Conservation (phyloP, 2,888 invertebrate genomes). For the Lasioglossum figueresi region DNA sequence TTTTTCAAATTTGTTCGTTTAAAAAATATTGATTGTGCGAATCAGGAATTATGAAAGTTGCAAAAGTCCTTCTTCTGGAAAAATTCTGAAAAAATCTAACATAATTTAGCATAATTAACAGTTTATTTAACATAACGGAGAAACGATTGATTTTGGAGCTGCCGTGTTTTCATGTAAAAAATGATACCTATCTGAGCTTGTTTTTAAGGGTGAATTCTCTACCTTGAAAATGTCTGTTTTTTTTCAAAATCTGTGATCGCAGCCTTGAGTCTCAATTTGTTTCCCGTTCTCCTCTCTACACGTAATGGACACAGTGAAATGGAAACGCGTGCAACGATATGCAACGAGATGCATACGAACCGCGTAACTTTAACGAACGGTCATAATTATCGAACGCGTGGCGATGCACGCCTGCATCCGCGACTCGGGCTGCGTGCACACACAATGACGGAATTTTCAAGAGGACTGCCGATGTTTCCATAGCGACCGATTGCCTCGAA, state of each 20-base stretch:
- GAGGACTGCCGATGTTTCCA: slow-evolving; percentile 4
- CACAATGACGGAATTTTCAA: background rate
- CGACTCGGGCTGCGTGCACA: background rate
- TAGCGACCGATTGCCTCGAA: background rate
- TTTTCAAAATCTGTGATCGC: background rate
- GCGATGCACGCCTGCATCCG: slow-evolving; percentile 4
- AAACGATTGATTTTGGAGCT: background rate
- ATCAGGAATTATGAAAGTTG: background rate
- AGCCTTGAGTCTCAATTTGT: background rate
- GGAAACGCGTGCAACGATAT: slow-evolving; percentile 27
- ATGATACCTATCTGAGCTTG: background rate
- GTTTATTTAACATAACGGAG: too few species aligned
- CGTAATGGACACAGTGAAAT: slow-evolving; percentile 12
- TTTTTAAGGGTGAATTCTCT: background rate
- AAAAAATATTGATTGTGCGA: background rate
- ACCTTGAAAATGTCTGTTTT: background rate
- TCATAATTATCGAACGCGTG: slow-evolving; percentile 48
- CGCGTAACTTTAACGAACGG: slow-evolving; percentile 45
- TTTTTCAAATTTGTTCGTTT: too few species aligned
- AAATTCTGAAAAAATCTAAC: background rate
- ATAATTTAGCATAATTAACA: too few species aligned
- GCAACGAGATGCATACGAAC: slow-evolving; percentile 36
- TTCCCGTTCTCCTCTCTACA: background rate
- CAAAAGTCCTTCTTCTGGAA: background rate
- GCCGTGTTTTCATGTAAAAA: background rate